These are phyloP conservation scores for Rhopalosiphum padi DNA, from an alignment of 1,140 invertebrate species.

Conservation along the genomic window DNA sequence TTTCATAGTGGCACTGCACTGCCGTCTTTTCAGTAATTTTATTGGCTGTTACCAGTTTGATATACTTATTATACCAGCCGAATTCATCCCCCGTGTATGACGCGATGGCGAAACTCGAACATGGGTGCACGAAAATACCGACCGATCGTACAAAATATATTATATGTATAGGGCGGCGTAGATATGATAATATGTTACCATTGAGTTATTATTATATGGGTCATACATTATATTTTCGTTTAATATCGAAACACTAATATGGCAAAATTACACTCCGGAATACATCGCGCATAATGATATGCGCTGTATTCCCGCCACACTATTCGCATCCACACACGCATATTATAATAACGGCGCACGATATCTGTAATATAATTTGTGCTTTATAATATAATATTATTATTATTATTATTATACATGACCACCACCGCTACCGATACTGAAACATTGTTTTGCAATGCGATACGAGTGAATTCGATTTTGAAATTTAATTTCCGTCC, in stretches of 20 bases:
- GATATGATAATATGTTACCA: not conserved
- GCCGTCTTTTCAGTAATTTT: not conserved
- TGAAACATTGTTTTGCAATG: conserved; percentile 1
- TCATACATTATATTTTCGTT: not conserved
- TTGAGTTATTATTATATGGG: not conserved
- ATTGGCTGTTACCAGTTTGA: not conserved
- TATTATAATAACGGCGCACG: not conserved
- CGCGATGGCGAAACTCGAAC: not conserved
- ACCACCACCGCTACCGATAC: not conserved
- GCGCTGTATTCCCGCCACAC: not conserved
- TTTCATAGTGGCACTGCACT: not conserved
- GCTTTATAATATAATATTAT: conserved; percentile 11
- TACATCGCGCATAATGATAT: not conserved
- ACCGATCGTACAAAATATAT: not conserved
- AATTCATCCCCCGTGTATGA: not conserved
- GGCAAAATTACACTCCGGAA: not conserved
- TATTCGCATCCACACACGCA: not conserved
- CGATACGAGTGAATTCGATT: conserved; percentile 38
- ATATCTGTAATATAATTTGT: not conserved
- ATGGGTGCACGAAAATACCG: not conserved
- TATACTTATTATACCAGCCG: not conserved
- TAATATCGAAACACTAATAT: not conserved
- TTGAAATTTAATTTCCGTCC: conserved; percentile 56
- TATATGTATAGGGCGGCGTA: too few relatives aligned
- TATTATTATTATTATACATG: not conserved